Base-by-base conservation (phyloP, 2,113 vertebrate species). In the Planiliza haematocheilus region DNA sequence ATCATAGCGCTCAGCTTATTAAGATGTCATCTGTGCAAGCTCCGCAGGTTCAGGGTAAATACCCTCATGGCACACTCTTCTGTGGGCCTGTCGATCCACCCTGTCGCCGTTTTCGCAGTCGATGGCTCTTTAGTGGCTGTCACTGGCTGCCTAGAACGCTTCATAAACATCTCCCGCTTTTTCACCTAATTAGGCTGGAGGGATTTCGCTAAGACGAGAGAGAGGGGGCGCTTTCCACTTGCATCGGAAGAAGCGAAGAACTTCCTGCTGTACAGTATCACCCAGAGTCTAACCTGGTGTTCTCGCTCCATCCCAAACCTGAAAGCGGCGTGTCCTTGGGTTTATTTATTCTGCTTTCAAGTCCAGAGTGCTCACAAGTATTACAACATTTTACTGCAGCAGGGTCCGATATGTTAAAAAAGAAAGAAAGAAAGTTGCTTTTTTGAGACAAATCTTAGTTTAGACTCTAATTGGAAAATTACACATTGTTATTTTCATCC, bases 141-240 rank as follows among this genome's bases (percentile, higher is more conserved):
- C 91, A 79, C 65, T 58, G 82, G 86, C 85, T 81, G 83, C 62
- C 75, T 67, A 52, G 64, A 91, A 90, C 77, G 80, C 91, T 88
- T 92, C 83, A 89, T 81, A 91, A 93, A 93, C 92, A 93, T 92
- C 86, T 89, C 92, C 83, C 83, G 82, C 80, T 90, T 92, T 88
- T 89, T 91, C 81, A 86, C 72, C 70, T 94, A 94, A 94, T 94
- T 93, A 94, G 90, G 79, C 93, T 91, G 81, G 83, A 88, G 91
- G 92, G 93, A 93, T 91, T 93, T 92, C 68, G 60, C 79, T 81
- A 83, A 89, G 83, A 86, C 72, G 50, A 30, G 42, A 71, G 53
- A 6, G 24, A 18, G 50, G 16, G 66, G 70, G 63, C n/a, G 74
- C 53, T 62, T 69, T 75, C 67, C 46, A 45, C 62, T 83, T 42